phyloP scores from a whole-genome alignment of 2,888 invertebrate genomes.

The Craniophora ligustri region DNA sequence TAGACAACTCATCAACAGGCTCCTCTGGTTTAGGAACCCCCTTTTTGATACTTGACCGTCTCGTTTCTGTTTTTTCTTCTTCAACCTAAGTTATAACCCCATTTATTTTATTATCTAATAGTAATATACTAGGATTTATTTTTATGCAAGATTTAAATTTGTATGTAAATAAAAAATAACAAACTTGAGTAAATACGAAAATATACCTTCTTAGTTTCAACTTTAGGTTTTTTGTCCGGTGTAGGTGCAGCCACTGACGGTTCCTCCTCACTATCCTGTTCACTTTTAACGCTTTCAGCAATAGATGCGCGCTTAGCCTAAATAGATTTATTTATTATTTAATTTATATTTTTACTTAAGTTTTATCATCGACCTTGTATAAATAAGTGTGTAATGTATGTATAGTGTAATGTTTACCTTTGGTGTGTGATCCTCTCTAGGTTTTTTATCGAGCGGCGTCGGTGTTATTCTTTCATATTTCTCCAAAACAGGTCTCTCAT shows the following conservation, averaged over 20 bases:
- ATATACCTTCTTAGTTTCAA: slow-evolving; percentile 73
- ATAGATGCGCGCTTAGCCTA: slow-evolving; percentile 83
- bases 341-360: neutral
- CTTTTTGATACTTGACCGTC: slow-evolving; percentile 79
- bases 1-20: slow-evolving; percentile 80
- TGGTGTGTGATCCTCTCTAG: slow-evolving; percentile 81
- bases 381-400: slow-evolving; percentile 36
- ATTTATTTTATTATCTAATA: slow-evolving; percentile 8
- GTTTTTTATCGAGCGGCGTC: slow-evolving; percentile 86
- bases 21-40: slow-evolving; percentile 80
- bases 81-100: slow-evolving; percentile 64
- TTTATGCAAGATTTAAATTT: neutral
- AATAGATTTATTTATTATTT: slow-evolving; percentile 47
- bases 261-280: slow-evolving; percentile 82
- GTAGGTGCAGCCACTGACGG: slow-evolving; percentile 72
- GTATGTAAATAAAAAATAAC: no score
- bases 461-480: slow-evolving; percentile 90
- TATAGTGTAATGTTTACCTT: slow-evolving; percentile 79
- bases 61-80: slow-evolving; percentile 74
- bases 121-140: neutral
- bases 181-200: neutral
- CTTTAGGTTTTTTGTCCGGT: slow-evolving; percentile 78
- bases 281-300: slow-evolving; percentile 81
- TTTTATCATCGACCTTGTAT: neutral
- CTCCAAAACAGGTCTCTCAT: slow-evolving; percentile 93